These are phyloP conservation scores for Clitarchus hookeri DNA, from an alignment of 2,888 invertebrate species.

Conservation along the genomic window DNA sequence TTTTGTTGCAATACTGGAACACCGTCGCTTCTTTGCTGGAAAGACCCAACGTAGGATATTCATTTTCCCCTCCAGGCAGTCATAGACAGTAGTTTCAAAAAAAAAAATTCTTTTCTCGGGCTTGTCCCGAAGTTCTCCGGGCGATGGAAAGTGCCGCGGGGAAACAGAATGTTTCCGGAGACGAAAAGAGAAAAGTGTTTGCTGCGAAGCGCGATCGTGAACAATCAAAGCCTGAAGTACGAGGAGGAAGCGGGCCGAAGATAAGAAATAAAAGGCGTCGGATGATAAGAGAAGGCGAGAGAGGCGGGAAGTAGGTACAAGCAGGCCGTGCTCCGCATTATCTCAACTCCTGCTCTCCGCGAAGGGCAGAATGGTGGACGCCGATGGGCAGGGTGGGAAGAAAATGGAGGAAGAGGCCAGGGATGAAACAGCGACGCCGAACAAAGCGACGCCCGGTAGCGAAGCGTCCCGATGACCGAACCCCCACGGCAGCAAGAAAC, in stretches of 20 bases:
- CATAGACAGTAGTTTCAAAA: too few relatives aligned
- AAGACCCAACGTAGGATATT: too few relatives aligned
- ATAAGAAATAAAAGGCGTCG: neutral
- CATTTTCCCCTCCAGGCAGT: too few relatives aligned
- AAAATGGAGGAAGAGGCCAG: neutral
- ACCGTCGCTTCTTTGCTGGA: too few relatives aligned
- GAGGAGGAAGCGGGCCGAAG: neutral
- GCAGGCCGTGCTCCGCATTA: too few relatives aligned
- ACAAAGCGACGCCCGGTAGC: conserved; percentile 1
- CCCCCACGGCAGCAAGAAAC: neutral
- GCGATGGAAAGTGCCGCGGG: too few relatives aligned
- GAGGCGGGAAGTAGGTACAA: too few relatives aligned
- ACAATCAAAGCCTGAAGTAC: neutral
- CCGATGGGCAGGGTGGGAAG: neutral
- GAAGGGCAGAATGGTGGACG: neutral
- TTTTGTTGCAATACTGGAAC: too few relatives aligned
- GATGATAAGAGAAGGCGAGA: neutral
- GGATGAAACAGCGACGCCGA: neutral
- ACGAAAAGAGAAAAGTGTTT: neutral
- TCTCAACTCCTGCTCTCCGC: too few relatives aligned
- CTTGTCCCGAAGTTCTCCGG: too few relatives aligned
- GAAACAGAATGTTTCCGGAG: too few relatives aligned
- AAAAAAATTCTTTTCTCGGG: too few relatives aligned
- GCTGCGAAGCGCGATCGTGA: neutral
- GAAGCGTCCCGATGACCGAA: neutral